A percentile compares a stretch with the other conserved stretches of the same genome.
Evolutionary conservation across 2,888 invertebrate species (phyloP).

Genomic region (Mythimna ferrago): DNA sequence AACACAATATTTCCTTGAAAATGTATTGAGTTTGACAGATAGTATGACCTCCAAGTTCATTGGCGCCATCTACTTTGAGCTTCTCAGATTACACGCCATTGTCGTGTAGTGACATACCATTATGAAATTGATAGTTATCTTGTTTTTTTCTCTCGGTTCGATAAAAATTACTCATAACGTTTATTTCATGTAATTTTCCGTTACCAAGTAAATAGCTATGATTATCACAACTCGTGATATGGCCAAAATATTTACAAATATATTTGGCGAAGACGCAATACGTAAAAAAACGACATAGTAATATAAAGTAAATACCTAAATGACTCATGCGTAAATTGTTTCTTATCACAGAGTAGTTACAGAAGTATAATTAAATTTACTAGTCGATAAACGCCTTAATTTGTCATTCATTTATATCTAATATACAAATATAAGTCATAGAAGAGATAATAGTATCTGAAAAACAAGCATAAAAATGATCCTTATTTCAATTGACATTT

Average conservation of each 20-base stretch:
- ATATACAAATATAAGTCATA: too few species aligned
- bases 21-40: too few species aligned
- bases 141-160: neutral
- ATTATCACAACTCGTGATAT: slow-evolving; percentile 10
- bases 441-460: too few species aligned
- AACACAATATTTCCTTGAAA: too few species aligned
- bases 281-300: slow-evolving; percentile 1
- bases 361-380: slow-evolving; percentile 29
- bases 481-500: too few species aligned
- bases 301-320: slow-evolving; percentile 15
- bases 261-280: slow-evolving; percentile 47
- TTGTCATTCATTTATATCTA: too few species aligned
- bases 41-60: too few species aligned
- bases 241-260: slow-evolving; percentile 33
- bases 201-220: neutral
- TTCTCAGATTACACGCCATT: too few species aligned
- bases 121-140: neutral
- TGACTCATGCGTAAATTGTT: slow-evolving; percentile 24
- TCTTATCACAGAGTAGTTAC: slow-evolving; percentile 8
- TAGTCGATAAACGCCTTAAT: neutral
- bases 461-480: too few species aligned
- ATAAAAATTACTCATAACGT: neutral
- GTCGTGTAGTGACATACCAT: neutral
- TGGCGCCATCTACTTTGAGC: too few species aligned
- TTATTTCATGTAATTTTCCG: slow-evolving; percentile 16